Conservation (phyloP, 2,797 vertebrate genomes). For the Takifugu ocellatus region DNA sequence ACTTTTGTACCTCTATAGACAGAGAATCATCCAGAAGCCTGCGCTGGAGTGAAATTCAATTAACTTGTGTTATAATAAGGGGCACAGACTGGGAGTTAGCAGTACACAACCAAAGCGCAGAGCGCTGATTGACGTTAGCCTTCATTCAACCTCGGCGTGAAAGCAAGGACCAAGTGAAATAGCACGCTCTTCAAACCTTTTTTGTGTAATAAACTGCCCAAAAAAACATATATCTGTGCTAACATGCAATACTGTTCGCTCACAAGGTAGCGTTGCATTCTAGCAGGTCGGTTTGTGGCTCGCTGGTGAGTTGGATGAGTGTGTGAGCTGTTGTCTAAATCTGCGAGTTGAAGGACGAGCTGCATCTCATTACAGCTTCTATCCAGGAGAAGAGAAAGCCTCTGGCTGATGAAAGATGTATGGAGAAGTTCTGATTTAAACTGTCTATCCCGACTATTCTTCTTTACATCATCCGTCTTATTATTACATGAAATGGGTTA, state of each 20-base stretch:
- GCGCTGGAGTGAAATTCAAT: conserved; percentile 76
- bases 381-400: conserved; percentile 57
- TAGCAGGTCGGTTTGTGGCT: conserved; percentile 63
- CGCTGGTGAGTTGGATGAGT: conserved; percentile 68
- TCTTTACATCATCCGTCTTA: conserved; percentile 1
- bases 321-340: conserved; percentile 67
- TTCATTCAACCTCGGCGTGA: conserved; percentile 69
- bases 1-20: conserved; percentile 70
- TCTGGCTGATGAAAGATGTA: conserved; percentile 44
- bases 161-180: conserved; percentile 72
- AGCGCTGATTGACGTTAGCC: conserved; percentile 71
- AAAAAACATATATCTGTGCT: conserved; percentile 21
- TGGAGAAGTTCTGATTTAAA: conserved; percentile 46
- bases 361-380: conserved; percentile 53
- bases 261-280: conserved; percentile 36
- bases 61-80: conserved; percentile 81
- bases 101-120: conserved; percentile 67
- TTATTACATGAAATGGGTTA: too few species aligned
- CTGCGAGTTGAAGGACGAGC: conserved; percentile 72
- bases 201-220: conserved; percentile 47
- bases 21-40: conserved; percentile 69
- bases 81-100: conserved; percentile 69
- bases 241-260: conserved; percentile 48
- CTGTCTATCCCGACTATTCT: conserved; percentile 29
- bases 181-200: conserved; percentile 57